Evolutionary conservation across 1,140 invertebrate genomes (phyloP), one percentile per base, ranked within the genome.

Genomic region (Asobara japonica): DNA sequence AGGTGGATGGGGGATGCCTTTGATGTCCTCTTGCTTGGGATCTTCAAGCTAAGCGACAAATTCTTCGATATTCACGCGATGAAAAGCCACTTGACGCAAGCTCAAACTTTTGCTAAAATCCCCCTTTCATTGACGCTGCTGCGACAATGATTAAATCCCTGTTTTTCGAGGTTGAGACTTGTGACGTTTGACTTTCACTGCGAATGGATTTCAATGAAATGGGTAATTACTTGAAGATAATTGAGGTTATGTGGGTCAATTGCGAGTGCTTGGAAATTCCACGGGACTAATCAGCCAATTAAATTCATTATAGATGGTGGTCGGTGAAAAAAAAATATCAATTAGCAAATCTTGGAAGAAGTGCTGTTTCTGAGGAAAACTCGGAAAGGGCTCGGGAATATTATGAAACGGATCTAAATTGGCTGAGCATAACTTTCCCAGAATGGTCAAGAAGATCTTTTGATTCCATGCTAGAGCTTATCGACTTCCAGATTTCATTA

Each of bases 11-110:
- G n/a, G 77, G 77, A 61, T 73, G 74, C 74, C 85, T 87, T 87
- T 87, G 86, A 87, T 86, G 84, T 86, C 74, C 78, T 82, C 81
- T 25, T 78, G 77, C 79, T 82, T 61, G 10, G 56, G 11, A 60
- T 60, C 6, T 62, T 77, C 76, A 77, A 86, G 80, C 81, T 78
- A 81, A 86, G 85, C 85, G 85, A 86, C 85, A 85, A 86, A 87
- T 86, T 87, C 85, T 86, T 83, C 85, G 81, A 87, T 87, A 86
- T 86, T 84, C 80, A 72, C 76, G 79, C 82, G 83, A 87, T 87
- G 86, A 87, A 87, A 86, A 87, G 86, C 80, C 78, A 78, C 79
- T 78, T 76, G 65, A 76, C 61, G 45, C 65, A 69, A 76, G 74
- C 73, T 69, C 76, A 77, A 79, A 72, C 74, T 72, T 78, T 51